A percentile compares a stretch with the other conserved stretches of the same genome.
Conservation (phyloP, 92 coral and sea anemone genomes). For the Bergia sp. region DNA sequence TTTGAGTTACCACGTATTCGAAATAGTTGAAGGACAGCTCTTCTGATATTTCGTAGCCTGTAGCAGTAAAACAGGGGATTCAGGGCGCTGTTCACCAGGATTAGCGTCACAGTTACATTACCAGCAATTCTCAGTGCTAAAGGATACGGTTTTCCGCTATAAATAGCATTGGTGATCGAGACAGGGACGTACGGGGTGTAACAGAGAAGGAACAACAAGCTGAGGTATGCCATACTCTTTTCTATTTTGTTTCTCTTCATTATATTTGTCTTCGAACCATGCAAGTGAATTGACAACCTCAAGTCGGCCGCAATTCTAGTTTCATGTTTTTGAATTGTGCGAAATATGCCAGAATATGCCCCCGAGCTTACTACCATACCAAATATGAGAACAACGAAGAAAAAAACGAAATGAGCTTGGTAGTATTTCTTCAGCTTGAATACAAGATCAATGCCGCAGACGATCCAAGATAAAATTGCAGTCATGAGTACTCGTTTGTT, state of each 20-base stretch:
- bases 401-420: conserved; percentile 19
- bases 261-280: background rate
- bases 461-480: conserved; percentile 14
- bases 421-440: conserved; percentile 18
- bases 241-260: background rate
- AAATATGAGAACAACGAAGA: conserved; percentile 7
- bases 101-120: conserved; percentile 20
- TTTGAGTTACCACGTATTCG: background rate
- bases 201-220: conserved; percentile 46
- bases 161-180: conserved; percentile 17
- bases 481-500: conserved; percentile 34
- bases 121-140: conserved; percentile 28
- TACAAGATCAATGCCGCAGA: conserved; percentile 4
- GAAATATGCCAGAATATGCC: conserved; percentile 9
- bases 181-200: conserved; percentile 50
- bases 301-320: conserved; percentile 3
- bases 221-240: conserved; percentile 42
- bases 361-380: conserved; percentile 18
- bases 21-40: conserved; percentile 12
- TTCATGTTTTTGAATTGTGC: background rate
- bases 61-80: conserved; percentile 41
- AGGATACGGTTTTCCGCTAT: conserved; percentile 23
- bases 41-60: conserved; percentile 5
- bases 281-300: background rate
- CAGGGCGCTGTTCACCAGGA: conserved; percentile 19